Conservation (phyloP, 2,797 vertebrate genomes). For the Myotis planiceps region DNA sequence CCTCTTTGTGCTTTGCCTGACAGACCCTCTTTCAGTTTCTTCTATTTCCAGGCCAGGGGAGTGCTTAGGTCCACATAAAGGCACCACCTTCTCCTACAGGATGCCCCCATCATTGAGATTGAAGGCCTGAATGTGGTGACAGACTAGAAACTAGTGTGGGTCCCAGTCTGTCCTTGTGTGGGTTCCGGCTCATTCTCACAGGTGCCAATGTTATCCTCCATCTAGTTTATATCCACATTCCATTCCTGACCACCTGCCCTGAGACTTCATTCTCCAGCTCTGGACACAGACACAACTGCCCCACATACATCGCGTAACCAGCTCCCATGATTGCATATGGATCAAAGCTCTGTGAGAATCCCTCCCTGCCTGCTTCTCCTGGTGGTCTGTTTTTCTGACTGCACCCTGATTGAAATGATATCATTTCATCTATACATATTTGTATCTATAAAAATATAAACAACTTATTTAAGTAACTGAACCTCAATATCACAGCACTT, state of each 20-base stretch:
- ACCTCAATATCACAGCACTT: background rate
- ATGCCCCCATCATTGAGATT: accelerated
- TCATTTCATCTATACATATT: background rate
- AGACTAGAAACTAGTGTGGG: background rate
- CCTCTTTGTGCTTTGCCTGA: background rate
- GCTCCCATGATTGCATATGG: background rate
- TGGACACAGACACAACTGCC: background rate
- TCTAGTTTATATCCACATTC: background rate
- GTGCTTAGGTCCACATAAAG: background rate
- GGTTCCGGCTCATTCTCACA: background rate
- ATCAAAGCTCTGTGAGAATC: background rate
- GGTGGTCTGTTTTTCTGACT: background rate
- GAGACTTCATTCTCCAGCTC: background rate
- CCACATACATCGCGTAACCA: accelerated
- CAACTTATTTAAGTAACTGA: background rate
- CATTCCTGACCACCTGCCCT: no score
- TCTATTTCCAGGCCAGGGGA: background rate
- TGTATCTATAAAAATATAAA: background rate
- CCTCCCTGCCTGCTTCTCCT: background rate
- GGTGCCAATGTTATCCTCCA: background rate
- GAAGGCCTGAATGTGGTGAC: background rate
- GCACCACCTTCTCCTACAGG: background rate
- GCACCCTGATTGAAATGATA: background rate
- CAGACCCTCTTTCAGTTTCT: background rate
- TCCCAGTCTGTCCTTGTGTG: background rate